Evolutionary conservation across 2,113 vertebrate species (phyloP).

Genomic region (Sialia sialis): DNA sequence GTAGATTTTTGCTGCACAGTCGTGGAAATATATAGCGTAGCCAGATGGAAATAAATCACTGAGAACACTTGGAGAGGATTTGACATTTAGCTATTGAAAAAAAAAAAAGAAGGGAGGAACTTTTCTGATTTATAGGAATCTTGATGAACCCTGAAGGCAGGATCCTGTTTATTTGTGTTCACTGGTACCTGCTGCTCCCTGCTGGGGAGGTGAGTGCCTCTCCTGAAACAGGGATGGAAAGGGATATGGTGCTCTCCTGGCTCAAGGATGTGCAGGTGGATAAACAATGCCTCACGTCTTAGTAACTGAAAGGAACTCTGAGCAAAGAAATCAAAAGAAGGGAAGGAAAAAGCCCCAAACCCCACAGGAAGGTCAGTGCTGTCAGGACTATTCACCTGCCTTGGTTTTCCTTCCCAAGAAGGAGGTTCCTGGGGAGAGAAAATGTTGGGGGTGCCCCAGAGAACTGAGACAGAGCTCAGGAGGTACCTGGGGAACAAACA

Average conservation of each 20-base stretch:
- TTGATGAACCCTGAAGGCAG: neutral
- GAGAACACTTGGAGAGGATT: neutral
- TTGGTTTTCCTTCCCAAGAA: neutral
- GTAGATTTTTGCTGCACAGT: neutral
- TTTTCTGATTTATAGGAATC: neutral
- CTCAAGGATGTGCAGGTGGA: neutral
- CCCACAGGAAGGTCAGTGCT: neutral
- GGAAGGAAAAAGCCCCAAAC: neutral
- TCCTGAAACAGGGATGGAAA: neutral
- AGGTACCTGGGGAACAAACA: neutral
- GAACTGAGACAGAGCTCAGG: neutral
- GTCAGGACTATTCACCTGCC: neutral
- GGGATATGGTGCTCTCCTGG: rapidly evolving
- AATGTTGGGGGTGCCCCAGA: neutral
- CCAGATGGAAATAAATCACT: slow-evolving; percentile 36
- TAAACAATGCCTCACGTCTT: rapidly evolving
- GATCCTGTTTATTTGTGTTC: neutral
- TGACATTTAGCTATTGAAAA: slow-evolving; percentile 5
- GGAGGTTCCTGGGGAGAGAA: neutral
- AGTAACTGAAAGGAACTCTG: neutral
- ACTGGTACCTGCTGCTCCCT: neutral
- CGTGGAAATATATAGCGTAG: neutral
- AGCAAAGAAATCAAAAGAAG: neutral
- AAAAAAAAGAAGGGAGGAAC: neutral
- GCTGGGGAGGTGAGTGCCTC: neutral